Evolutionary conservation across 2,888 invertebrate genomes (phyloP), one percentile per base, ranked within the genome.

Genomic region (Melipona bicolor): DNA sequence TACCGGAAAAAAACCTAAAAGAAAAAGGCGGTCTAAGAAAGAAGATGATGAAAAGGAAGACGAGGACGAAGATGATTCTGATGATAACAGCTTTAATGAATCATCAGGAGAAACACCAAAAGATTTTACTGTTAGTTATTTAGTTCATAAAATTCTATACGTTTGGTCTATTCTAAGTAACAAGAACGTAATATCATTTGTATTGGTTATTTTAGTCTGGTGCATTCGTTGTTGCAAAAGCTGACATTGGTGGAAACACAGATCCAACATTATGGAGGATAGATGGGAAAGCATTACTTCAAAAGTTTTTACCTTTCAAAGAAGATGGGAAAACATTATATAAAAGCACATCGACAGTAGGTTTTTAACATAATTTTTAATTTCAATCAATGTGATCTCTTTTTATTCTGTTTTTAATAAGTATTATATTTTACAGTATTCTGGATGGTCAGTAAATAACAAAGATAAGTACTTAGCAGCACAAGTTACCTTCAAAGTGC

Each of bases 221-320:
- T 50, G 95, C 95, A 87, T 96, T 96, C 92, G 95, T 96, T 50
- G 95, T 96, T 62, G 95, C 96, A 83, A 95, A 95, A 92, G 95
- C 95, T 79, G 96, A 96, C 90, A 90, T 95, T 72, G 94, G 94
- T 77, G 93, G 93, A 71, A 94, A 94, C 81, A 95, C 95, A 82
- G 95, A 95, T 81, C 96, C 96, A 64, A 95, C 95, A 50, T 94
- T 96, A 75, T 96, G 96, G 96, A 95, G 95, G 93, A 95, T 96
- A 90, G 96, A 96, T 92, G 95, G 95, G 19, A 96, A 96, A 87
- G 95, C 95, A 56, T 94, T 96, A 84, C 93, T 96, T 73, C 96
- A 96, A 92, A 96, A 96, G 91, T 96, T 95, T 93, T 95, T 96
- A 90, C 95, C 96, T 52, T 95, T 95, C 88, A 94, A 95, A 90